phyloP scores from a whole-genome alignment of 2,888 invertebrate species.

The Drosophila acutilabella region DNA sequence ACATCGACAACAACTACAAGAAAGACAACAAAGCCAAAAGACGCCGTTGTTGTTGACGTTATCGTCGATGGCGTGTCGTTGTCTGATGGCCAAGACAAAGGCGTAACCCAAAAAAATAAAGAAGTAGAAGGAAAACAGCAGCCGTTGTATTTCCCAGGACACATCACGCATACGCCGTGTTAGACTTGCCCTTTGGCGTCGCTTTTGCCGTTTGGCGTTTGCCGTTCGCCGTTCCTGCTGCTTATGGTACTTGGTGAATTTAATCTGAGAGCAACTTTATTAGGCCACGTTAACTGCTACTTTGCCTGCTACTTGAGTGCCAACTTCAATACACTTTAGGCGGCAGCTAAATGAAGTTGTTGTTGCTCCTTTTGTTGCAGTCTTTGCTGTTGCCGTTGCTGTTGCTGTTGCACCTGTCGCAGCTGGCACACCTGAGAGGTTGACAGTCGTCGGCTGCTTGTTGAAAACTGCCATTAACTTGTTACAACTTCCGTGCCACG shows the following conservation, averaged over 20 bases:
- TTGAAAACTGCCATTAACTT: constrained; percentile 81
- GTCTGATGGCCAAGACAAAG: constrained; percentile 49
- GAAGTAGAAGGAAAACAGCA: constrained; percentile 22
- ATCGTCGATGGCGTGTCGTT: constrained; percentile 26
- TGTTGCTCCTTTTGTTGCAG: constrained; percentile 35
- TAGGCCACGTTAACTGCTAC: constrained; percentile 78
- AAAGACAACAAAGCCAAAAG: constrained; percentile 2
- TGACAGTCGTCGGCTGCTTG: constrained; percentile 65
- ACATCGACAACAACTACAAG: constrained; percentile 27
- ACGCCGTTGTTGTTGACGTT: constrained; percentile 43
- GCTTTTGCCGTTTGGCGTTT: background rate
- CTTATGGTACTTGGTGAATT: constrained; percentile 45
- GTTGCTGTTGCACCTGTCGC: constrained; percentile 38
- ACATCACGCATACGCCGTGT: constrained; percentile 59
- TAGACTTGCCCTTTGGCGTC: background rate
- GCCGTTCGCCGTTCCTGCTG: background rate
- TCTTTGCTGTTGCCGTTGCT: constrained; percentile 10
- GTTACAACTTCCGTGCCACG: constrained; percentile 75
- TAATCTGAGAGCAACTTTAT: constrained; percentile 72
- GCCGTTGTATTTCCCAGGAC: constrained; percentile 50
- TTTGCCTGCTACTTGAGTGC: constrained; percentile 74
- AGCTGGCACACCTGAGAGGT: constrained; percentile 46
- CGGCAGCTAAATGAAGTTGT: constrained; percentile 58
- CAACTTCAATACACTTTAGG: constrained; percentile 73
- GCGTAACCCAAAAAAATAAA: constrained; percentile 18